A percentile compares a stretch with the other conserved stretches of the same genome.
These are phyloP conservation scores for Nysson spinosus DNA, from an alignment of 2,888 invertebrate species.

Conservation along the genomic window DNA sequence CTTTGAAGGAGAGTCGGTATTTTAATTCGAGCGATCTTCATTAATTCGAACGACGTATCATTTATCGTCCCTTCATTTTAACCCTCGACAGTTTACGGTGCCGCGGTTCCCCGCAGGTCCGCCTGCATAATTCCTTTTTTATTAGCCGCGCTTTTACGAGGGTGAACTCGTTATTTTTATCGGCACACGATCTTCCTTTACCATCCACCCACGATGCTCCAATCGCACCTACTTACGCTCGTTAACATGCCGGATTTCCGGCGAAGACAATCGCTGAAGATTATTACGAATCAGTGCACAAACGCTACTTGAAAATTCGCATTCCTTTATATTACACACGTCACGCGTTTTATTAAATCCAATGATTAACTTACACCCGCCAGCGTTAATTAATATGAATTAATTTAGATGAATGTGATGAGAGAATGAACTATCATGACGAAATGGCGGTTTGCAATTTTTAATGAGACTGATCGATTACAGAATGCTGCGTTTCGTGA, in stretches of 20 bases:
- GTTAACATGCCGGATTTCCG: slow-evolving; percentile 25
- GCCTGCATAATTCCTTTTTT: slow-evolving; percentile 31
- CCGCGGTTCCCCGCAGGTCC: background rate
- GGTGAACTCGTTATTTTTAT: slow-evolving; percentile 35
- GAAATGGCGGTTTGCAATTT: too few relatives aligned
- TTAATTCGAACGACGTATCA: slow-evolving; percentile 37
- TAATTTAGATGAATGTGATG: too few relatives aligned
- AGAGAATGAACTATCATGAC: too few relatives aligned
- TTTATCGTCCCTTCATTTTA: slow-evolving; percentile 3
- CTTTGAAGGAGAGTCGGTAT: background rate
- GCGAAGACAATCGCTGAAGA: too few relatives aligned
- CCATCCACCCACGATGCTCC: slow-evolving; percentile 4
- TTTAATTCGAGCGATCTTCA: slow-evolving; percentile 44
- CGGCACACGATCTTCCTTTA: slow-evolving; percentile 13
- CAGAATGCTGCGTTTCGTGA: too few relatives aligned
- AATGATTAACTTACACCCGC: too few relatives aligned
- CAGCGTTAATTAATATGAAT: too few relatives aligned
- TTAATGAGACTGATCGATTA: too few relatives aligned
- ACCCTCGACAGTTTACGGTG: background rate
- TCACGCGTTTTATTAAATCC: too few relatives aligned
- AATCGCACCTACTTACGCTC: slow-evolving; percentile 37
- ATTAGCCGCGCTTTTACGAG: slow-evolving; percentile 27
- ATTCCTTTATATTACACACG: too few relatives aligned
- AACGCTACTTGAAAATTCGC: too few relatives aligned
- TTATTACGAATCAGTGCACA: too few relatives aligned